Evolutionary conservation across 2,888 invertebrate genomes (phyloP).

Genomic region (Chironomus riparius): DNA sequence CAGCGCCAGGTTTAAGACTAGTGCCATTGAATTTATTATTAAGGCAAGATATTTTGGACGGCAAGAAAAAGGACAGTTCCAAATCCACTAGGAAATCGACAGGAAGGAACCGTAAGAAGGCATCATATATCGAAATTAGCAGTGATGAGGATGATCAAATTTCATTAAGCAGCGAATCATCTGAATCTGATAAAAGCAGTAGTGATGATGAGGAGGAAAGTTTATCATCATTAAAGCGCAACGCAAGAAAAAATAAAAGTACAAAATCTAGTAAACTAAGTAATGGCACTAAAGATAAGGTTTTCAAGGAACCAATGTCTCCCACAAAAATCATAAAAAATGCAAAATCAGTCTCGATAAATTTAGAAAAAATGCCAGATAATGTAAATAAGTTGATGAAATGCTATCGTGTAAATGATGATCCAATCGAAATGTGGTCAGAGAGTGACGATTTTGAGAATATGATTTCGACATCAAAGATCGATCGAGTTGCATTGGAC

Average conservation of each 20-base stretch:
- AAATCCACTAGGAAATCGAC: not conserved
- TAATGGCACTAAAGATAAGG: not conserved
- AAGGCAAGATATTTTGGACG: slow-evolving; percentile 1
- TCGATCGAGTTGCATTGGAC: not conserved
- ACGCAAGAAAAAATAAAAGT: not conserved
- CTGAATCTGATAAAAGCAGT: not conserved
- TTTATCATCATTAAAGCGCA: not conserved
- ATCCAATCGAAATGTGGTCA: not conserved
- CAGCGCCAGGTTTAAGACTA: not conserved
- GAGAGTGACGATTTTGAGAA: slow-evolving; percentile 24
- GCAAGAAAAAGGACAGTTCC: not conserved
- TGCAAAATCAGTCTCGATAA: not conserved
- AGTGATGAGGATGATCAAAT: not conserved
- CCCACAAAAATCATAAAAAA: not conserved
- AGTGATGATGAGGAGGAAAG: not conserved
- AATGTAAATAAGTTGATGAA: slow-evolving; percentile 21
- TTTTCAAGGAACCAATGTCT: not conserved
- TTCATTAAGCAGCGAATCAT: not conserved
- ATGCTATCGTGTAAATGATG: not conserved
- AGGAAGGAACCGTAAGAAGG: not conserved
- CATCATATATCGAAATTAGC: slow-evolving; percentile 17
- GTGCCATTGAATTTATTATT: slow-evolving; percentile 15
- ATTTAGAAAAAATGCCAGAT: slow-evolving; percentile 11
- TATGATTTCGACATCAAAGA: slow-evolving; percentile 17
- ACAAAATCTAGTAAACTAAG: not conserved